A percentile compares a stretch with the other conserved stretches of the same genome.
Evolutionary conservation across 1,140 invertebrate genomes (phyloP).

Genomic region (Phymorhynchus buccinoides): DNA sequence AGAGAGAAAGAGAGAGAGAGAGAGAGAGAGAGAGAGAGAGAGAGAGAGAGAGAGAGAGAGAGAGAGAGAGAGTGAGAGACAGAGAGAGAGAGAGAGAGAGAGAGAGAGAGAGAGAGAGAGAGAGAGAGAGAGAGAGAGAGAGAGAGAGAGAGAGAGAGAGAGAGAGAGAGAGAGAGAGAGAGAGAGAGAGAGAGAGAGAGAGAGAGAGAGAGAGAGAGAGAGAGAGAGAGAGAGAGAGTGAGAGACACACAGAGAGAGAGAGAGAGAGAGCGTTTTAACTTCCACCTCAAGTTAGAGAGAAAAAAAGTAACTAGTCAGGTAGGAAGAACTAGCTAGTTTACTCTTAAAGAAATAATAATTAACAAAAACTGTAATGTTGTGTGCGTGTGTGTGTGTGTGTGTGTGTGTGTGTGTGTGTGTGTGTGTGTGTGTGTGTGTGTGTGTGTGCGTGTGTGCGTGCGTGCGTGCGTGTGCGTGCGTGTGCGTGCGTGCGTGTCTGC

Average conservation of each 20-base stretch:
- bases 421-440: background rate
- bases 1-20: background rate
- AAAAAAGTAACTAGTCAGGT: no score
- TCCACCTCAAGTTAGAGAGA: no score
- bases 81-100: no score
- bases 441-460: background rate
- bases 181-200: background rate
- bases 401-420: background rate
- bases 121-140: background rate
- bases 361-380: background rate
- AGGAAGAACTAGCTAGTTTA: no score
- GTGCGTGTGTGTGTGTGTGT: constrained; percentile 10
- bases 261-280: no score
- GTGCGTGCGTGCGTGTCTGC: no score
- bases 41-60: constrained; percentile 10
- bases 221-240: background rate
- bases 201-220: background rate
- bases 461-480: no score
- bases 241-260: no score
- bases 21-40: constrained; percentile 1
- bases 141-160: background rate
- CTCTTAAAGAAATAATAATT: no score
- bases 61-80: background rate
- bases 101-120: background rate
- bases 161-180: background rate